A percentile compares a stretch with the other conserved stretches of the same genome.
Conservation (phyloP, 2,113 vertebrate genomes). For the Cranoglanis bouderius region DNA sequence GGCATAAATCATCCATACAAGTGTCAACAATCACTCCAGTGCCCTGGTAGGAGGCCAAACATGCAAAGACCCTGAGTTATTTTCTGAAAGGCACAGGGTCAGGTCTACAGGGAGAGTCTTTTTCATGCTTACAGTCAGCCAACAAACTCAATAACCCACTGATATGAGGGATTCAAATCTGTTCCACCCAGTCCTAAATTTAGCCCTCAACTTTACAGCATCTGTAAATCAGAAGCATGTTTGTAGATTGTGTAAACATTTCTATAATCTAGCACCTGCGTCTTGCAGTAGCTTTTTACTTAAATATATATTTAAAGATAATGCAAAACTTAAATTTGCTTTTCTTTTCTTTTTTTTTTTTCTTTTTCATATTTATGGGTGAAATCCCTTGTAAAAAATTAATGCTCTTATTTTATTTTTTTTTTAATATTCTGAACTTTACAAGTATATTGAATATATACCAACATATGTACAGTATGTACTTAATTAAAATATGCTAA, state of each 20-base stretch:
- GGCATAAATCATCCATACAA: slow-evolving; percentile 49
- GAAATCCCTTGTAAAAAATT: neutral
- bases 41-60: slow-evolving; percentile 15
- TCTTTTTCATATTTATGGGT: neutral
- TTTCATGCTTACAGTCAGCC: slow-evolving; percentile 1
- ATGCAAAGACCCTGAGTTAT: slow-evolving; percentile 13
- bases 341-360: neutral
- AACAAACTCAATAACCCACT: slow-evolving; percentile 8
- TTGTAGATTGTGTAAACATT: neutral
- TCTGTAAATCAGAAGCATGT: slow-evolving; percentile 1
- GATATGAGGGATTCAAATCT: neutral
- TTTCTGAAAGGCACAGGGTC: neutral
- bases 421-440: neutral
- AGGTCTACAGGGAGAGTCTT: slow-evolving; percentile 15
- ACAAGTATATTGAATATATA: neutral
- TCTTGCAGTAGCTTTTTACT: slow-evolving; percentile 4
- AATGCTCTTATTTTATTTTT: no score
- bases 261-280: slow-evolving; percentile 5
- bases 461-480: neutral
- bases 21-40: slow-evolving; percentile 12
- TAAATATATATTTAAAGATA: slow-evolving; percentile 25
- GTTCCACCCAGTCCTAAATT: neutral
- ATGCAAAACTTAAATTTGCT: neutral
- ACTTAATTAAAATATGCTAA: neutral
- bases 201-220: neutral